Evolutionary conservation across 2,888 invertebrate species (phyloP).

Genomic region (Temnothorax rugatulus): DNA sequence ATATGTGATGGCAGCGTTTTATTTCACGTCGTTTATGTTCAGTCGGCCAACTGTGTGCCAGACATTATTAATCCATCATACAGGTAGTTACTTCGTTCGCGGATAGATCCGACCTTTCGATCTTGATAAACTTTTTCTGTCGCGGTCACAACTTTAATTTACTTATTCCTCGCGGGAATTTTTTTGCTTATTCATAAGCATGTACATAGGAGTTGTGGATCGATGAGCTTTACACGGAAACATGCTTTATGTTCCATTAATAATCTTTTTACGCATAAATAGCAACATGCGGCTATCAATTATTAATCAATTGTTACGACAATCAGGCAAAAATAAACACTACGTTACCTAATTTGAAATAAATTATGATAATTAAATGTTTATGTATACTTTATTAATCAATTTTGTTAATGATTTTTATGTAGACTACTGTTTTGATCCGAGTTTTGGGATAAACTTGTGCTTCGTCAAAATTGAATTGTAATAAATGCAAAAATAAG

Average conservation of each 20-base stretch:
- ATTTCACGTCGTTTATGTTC: slow-evolving; percentile 43
- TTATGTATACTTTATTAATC: not conserved
- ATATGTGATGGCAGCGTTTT: not conserved
- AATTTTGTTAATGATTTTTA: not conserved
- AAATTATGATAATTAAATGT: not conserved
- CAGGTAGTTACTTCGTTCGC: slow-evolving; percentile 16
- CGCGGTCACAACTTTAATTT: not conserved
- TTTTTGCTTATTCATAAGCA: slow-evolving; percentile 27
- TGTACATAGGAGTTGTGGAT: slow-evolving; percentile 4
- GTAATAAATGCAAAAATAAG: not conserved
- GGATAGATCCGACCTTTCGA: not conserved
- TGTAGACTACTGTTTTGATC: not conserved
- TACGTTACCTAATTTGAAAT: too few relatives aligned
- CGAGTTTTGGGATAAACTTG: not conserved
- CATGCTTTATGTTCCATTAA: slow-evolving; percentile 39
- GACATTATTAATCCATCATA: slow-evolving; percentile 45
- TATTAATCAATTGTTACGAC: too few relatives aligned
- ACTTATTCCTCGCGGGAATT: not conserved
- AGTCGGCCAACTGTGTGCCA: not conserved
- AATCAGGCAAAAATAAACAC: too few relatives aligned
- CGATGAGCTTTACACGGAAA: slow-evolving; percentile 27
- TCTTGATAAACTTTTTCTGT: slow-evolving; percentile 6
- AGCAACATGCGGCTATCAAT: too few relatives aligned
- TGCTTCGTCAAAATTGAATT: not conserved
- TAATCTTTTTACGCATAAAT: slow-evolving; percentile 3